Percentiles rank a stretch among this genome's conserved stretches.
phyloP scores from a whole-genome alignment of 2,888 invertebrate species.

The Cryptus viduatorius region DNA sequence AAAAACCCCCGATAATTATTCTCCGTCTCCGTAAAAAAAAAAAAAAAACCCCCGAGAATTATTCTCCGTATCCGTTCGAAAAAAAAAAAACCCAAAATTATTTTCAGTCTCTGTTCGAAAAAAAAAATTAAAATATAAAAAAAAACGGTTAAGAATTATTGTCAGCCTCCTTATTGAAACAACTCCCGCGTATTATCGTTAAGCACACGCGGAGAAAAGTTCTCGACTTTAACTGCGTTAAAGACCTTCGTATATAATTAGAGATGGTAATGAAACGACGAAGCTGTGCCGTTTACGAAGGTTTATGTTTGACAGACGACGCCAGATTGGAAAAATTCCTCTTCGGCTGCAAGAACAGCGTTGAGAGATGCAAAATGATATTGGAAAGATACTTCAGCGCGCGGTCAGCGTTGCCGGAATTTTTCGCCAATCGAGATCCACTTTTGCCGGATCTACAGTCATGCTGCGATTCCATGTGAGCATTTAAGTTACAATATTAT shows the following conservation, averaged over 20 bases:
- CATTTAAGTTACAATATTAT: constrained; percentile 27
- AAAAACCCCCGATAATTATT: not conserved
- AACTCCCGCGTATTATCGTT: not conserved
- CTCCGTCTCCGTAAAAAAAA: not conserved
- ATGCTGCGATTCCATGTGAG: constrained; percentile 80
- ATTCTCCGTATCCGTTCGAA: too few relatives aligned
- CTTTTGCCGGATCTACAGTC: constrained; percentile 79
- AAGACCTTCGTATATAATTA: not conserved
- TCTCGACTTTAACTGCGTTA: not conserved
- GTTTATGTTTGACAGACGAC: constrained; percentile 76
- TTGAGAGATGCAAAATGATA: constrained; percentile 82
- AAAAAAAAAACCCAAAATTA: not conserved
- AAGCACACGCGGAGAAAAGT: not conserved
- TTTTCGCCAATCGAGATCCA: constrained; percentile 82
- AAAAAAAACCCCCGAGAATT: not conserved
- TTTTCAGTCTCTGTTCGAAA: not conserved
- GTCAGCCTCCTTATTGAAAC: not conserved
- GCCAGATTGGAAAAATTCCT: constrained; percentile 81
- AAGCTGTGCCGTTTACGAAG: not conserved
- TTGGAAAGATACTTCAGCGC: constrained; percentile 83
- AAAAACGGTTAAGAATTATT: not conserved
- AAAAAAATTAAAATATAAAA: too few relatives aligned
- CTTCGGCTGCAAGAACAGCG: constrained; percentile 84
- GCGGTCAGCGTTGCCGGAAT: constrained; percentile 82
- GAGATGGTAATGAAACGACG: not conserved